Percentiles rank a stretch among this genome's conserved stretches.
phyloP scores from a whole-genome alignment of 2,888 invertebrate species.

The Achlya flavicornis region DNA sequence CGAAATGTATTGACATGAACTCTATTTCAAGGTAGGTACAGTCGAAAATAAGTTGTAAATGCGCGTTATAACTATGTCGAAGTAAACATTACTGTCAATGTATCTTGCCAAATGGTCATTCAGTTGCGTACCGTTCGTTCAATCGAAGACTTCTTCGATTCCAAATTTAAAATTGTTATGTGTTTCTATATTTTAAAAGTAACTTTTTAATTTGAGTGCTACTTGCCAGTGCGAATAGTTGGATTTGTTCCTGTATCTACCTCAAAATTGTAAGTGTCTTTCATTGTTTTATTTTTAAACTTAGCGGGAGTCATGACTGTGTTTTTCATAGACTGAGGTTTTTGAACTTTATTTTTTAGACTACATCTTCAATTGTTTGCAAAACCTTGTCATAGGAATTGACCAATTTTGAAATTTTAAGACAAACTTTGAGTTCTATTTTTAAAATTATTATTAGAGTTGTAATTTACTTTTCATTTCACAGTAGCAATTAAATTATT shows the following conservation, averaged over 20 bases:
- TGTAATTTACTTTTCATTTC: too few relatives aligned
- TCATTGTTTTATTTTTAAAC: constrained; percentile 36
- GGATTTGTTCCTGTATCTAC: constrained; percentile 28
- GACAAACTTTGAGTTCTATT: neutral
- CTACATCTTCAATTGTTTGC: neutral
- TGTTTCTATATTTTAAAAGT: constrained; percentile 16
- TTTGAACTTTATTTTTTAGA: constrained; percentile 17
- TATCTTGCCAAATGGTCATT: constrained; percentile 56
- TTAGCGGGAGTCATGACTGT: constrained; percentile 26
- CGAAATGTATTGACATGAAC: constrained; percentile 20
- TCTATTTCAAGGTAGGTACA: constrained; percentile 13
- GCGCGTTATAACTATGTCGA: constrained; percentile 30
- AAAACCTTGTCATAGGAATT: neutral
- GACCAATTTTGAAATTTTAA: neutral
- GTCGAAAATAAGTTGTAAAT: constrained; percentile 30
- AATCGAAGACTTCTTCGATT: constrained; percentile 36
- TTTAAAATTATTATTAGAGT: neutral
- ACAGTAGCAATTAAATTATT: too few relatives aligned
- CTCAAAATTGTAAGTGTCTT: constrained; percentile 23
- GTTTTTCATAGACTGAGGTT: constrained; percentile 22
- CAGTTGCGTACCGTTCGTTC: constrained; percentile 40
- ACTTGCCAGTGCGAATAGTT: constrained; percentile 12
- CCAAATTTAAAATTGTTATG: constrained; percentile 22
- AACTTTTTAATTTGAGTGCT: neutral
- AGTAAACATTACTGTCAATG: constrained; percentile 41